Base-by-base conservation (phyloP, 2,113 vertebrate species). In the Planiliza haematocheilus region DNA sequence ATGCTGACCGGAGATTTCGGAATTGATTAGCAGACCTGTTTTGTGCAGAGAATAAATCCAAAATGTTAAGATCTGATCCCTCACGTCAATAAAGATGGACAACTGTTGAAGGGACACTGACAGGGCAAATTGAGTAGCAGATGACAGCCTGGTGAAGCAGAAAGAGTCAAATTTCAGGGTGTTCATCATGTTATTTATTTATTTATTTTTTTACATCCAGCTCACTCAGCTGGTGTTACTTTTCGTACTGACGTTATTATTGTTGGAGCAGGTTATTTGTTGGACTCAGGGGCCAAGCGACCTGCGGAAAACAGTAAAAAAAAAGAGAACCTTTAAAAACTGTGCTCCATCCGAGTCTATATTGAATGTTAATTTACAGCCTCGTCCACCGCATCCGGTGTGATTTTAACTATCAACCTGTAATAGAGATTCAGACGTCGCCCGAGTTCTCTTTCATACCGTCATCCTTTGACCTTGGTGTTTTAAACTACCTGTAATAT, bases 401-500 rank as follows among this genome's bases (percentile, higher is more conserved):
- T 16, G 75, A 79, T 89, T 83, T 87, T 82, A 89, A 83, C 83
- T 83, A 78, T 70, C 73, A 70, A 70, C 65, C 82, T 38, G 51
- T 79, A 77, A 78, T 75, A 73, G 66, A 81, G 83, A 76, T 81
- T 74, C 79, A 66, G 81, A 55, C 46, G 2, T 73, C 2, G 51
- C 63, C 43, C 30, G 49, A 74, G 75, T 42, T 76, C 83, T 76
- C 71, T 79, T 81, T 70, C 84, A 58, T 52, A 41, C 72, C 53
- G 57, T 71, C 80, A 55, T 86, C 77, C 60, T 69, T 76, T 87
- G 88, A 91, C 90, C 91, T 91, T 88, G 88, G 48, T n/a, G 77
- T 72, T 87, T 82, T 87, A 89, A 90, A 89, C 70, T 79, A 82
- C 81, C 75, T 64, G 79, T 85, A 85, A 89, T 91, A 87, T 86